These are phyloP conservation scores for Phthorimaea operculella DNA, from an alignment of 1,140 invertebrate species.

Conservation along the genomic window DNA sequence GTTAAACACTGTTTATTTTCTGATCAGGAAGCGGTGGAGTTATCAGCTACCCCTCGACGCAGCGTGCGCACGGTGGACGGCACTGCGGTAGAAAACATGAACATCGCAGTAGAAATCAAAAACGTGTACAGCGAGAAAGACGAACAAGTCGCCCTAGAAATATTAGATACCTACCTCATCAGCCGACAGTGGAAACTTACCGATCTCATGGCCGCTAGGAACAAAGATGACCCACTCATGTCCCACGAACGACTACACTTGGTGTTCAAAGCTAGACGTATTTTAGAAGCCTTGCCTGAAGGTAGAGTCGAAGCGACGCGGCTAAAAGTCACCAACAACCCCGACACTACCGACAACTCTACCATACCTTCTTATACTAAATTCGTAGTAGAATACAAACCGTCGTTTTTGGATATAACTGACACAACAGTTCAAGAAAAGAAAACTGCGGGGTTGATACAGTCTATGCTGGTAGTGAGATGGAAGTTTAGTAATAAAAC, in stretches of 20 bases:
- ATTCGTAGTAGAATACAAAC: conserved; percentile 47
- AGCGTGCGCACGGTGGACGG: conserved; percentile 31
- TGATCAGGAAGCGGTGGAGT: conserved; percentile 54
- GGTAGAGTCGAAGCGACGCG: conserved; percentile 42
- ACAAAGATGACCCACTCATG: conserved; percentile 31
- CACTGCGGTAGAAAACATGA: conserved; percentile 44
- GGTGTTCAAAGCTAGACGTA: conserved; percentile 46
- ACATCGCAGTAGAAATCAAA: conserved; percentile 55
- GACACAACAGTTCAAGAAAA: conserved; percentile 20
- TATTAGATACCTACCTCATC: conserved; percentile 55
- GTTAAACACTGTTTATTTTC: too few species aligned
- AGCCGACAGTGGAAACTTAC: conserved; percentile 58
- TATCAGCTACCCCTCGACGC: conserved; percentile 48
- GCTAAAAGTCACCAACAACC: conserved; percentile 39
- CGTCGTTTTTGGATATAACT: conserved; percentile 31
- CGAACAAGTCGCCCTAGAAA: conserved; percentile 37
- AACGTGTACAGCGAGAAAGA: conserved; percentile 55
- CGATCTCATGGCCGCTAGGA: conserved; percentile 30
- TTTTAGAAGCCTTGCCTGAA: conserved; percentile 30
- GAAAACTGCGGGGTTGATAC: conserved; percentile 41
- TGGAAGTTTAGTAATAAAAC: conserved; percentile 64
- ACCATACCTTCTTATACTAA: conserved; percentile 49
- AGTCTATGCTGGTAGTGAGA: conserved; percentile 65
- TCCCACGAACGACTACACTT: conserved; percentile 54
- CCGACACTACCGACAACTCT: conserved; percentile 28